Evolutionary conservation across 2,113 vertebrate genomes (phyloP).

Genomic region (Embiotoca jacksoni): DNA sequence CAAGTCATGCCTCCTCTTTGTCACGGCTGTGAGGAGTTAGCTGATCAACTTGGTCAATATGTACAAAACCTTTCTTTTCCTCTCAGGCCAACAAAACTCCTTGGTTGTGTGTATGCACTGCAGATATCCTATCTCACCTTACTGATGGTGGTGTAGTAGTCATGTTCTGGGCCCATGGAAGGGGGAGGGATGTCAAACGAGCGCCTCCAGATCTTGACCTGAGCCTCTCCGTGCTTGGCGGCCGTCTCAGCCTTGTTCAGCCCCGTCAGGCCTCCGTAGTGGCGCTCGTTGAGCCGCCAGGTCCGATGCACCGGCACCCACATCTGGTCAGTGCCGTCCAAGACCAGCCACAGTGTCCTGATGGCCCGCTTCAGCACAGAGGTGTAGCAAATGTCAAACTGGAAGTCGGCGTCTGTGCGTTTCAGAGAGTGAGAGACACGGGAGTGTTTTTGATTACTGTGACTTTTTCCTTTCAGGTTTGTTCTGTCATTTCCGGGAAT

Average conservation of each 20-base stretch:
- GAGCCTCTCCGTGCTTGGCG: conserved; percentile 92
- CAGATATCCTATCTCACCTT: conserved; percentile 71
- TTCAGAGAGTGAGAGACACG: background rate
- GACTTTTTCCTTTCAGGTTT: background rate
- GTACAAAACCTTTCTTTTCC: conserved; percentile 28
- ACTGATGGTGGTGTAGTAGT: conserved; percentile 85
- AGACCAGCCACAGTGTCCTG: conserved; percentile 91
- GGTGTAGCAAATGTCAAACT: conserved; percentile 94
- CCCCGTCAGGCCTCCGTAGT: conserved; percentile 93
- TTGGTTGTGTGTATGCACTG: background rate
- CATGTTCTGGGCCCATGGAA: conserved; percentile 88
- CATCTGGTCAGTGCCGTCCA: conserved; percentile 94
- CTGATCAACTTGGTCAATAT: conserved; percentile 33
- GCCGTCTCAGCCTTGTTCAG: conserved; percentile 95
- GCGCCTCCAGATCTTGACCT: conserved; percentile 94
- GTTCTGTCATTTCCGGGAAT: background rate
- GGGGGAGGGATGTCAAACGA: conserved; percentile 92
- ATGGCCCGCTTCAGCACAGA: conserved; percentile 93
- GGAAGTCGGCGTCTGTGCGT: conserved; percentile 83
- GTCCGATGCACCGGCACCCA: conserved; percentile 91
- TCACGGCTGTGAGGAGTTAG: conserved; percentile 3
- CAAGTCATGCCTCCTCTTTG: conserved; percentile 33
- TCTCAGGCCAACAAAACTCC: conserved; percentile 17
- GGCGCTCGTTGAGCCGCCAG: conserved; percentile 94
- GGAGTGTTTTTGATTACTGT: background rate